phyloP scores from a whole-genome alignment of 1,140 invertebrate genomes.

The Gonatopus flavifemur region DNA sequence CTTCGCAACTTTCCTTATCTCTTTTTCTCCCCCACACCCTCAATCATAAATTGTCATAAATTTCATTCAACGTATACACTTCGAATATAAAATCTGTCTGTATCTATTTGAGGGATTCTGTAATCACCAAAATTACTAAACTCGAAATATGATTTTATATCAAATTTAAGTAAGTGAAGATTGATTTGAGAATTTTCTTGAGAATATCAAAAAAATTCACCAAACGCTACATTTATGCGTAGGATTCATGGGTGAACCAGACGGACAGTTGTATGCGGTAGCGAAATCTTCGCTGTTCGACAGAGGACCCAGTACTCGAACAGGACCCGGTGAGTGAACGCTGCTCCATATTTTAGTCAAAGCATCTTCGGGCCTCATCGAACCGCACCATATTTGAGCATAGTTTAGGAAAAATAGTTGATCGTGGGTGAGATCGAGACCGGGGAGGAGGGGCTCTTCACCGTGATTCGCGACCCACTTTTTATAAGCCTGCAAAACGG shows the following conservation, averaged over 20 bases:
- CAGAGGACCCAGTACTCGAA: constrained; percentile 87
- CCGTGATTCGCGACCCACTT: constrained; percentile 77
- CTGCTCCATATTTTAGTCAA: constrained; percentile 91
- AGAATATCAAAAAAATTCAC: constrained; percentile 60
- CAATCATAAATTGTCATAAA: too few relatives aligned
- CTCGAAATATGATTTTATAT: too few relatives aligned
- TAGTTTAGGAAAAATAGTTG: constrained; percentile 90
- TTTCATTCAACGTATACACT: too few relatives aligned
- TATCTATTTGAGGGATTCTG: too few relatives aligned
- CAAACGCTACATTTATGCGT: constrained; percentile 89
- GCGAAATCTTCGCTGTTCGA: constrained; percentile 93
- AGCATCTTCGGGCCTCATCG: constrained; percentile 94
- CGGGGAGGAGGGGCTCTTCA: constrained; percentile 73
- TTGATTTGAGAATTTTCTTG: too few relatives aligned
- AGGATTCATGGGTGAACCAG: constrained; percentile 88
- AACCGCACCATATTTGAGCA: constrained; percentile 94
- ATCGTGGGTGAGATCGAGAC: constrained; percentile 80
- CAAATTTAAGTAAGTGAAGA: too few relatives aligned
- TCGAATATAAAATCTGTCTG: too few relatives aligned
- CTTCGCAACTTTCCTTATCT: too few relatives aligned
- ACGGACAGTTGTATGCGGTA: constrained; percentile 75
- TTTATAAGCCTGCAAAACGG: constrained; percentile 69
- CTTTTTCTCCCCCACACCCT: too few relatives aligned
- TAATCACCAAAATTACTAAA: too few relatives aligned
- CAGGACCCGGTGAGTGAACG: constrained; percentile 91